Conservation (phyloP, 2,888 invertebrate species). For the Leptinotarsa haldemani region DNA sequence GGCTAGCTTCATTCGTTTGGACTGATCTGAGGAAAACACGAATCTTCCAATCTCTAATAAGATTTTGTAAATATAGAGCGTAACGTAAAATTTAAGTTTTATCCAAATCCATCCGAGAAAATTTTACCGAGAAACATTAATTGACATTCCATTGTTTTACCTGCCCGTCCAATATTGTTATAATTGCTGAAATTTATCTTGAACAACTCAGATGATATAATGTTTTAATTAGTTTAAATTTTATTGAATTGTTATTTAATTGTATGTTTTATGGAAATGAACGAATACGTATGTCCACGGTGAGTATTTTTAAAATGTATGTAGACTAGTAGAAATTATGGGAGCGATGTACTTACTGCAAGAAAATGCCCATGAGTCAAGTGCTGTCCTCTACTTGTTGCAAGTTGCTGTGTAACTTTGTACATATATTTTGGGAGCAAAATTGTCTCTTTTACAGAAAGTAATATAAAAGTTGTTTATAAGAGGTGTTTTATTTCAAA, state of each 20-base stretch:
- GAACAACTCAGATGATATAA: conserved; percentile 49
- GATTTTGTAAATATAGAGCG: conserved; percentile 59
- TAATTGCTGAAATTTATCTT: conserved; percentile 40
- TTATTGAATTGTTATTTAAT: conserved; percentile 61
- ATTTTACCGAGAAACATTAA: conserved; percentile 16
- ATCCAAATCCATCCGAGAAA: conserved; percentile 1
- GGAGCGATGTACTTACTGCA: conserved; percentile 46
- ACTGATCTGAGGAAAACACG: conserved; percentile 33
- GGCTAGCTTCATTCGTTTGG: conserved; percentile 42
- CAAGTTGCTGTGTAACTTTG: conserved; percentile 54
- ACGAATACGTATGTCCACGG: conserved; percentile 34
- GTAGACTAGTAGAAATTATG: conserved; percentile 24
- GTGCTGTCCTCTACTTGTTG: conserved; percentile 41
- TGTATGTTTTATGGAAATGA: conserved; percentile 55
- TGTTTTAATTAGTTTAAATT: conserved; percentile 57
- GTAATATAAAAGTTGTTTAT: conserved; percentile 63
- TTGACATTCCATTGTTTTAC: conserved; percentile 42
- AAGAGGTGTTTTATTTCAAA: conserved; percentile 22
- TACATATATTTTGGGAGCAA: conserved; percentile 64
- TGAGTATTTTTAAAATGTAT: conserved; percentile 37
- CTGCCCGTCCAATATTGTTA: conserved; percentile 52
- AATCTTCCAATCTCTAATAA: conserved; percentile 54
- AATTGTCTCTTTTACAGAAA: conserved; percentile 64
- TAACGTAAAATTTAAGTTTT: conserved; percentile 50
- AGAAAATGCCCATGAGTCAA: conserved; percentile 37